Percentiles rank a stretch among this genome's conserved stretches.
phyloP scores from a whole-genome alignment of 2,113 vertebrate species.

The Herpetotheres cachinnans region DNA sequence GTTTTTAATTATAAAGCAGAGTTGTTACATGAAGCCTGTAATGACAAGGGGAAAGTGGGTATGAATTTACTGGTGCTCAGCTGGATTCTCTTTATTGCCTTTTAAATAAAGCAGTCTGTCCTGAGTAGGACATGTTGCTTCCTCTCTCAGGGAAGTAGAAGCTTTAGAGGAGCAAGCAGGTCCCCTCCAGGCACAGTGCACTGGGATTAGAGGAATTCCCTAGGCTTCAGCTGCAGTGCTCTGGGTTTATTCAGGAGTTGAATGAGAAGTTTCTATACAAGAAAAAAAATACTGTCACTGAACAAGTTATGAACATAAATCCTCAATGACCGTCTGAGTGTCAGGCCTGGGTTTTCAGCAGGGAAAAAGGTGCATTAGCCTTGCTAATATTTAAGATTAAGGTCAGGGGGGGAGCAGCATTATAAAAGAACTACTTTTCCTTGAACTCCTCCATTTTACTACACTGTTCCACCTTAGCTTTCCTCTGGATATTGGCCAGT shows the following conservation, averaged over 20 bases:
- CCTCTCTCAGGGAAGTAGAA: background rate
- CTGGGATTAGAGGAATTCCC: background rate
- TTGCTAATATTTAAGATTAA: background rate
- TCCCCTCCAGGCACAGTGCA: too few relatives aligned
- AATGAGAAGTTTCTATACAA: background rate
- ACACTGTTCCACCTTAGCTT: background rate
- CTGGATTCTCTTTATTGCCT: background rate
- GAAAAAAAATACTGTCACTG: background rate
- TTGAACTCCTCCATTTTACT: background rate
- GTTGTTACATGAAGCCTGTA: background rate
- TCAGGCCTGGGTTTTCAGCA: background rate
- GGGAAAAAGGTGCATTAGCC: background rate
- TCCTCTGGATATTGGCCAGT: background rate
- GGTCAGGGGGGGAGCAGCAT: background rate
- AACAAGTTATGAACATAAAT: background rate
- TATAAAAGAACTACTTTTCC: background rate
- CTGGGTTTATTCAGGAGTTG: background rate
- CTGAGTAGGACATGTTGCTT: background rate
- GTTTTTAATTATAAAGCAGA: constrained; percentile 16
- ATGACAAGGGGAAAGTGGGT: background rate
- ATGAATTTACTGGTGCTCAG: background rate
- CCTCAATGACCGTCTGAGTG: background rate
- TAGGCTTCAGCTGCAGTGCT: background rate
- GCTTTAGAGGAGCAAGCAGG: rapidly evolving
- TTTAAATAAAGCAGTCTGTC: background rate